phyloP scores from a whole-genome alignment of 2,888 invertebrate species.

The Serripes groenlandicus region DNA sequence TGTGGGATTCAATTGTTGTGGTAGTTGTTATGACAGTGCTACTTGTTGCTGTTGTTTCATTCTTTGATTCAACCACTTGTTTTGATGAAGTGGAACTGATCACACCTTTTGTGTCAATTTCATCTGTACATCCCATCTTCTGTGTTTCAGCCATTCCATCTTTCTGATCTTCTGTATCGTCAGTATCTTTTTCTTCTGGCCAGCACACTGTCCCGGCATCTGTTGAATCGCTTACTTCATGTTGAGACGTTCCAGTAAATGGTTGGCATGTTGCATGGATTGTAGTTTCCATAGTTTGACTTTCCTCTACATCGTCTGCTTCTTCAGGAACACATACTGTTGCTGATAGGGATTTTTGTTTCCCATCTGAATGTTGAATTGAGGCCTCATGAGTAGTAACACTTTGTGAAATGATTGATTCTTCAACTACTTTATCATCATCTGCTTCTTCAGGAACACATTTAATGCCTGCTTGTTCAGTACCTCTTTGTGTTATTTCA shows the following conservation, averaged over 20 bases:
- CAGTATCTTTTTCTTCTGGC: conserved; percentile 85
- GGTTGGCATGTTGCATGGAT: background rate
- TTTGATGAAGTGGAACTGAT: background rate
- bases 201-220: conserved; percentile 61
- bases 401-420: background rate
- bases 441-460: conserved; percentile 7
- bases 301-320: conserved; percentile 51
- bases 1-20: background rate
- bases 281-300: background rate
- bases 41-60: background rate
- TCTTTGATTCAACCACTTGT: too few species aligned
- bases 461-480: background rate
- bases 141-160: background rate
- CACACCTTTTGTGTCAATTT: background rate
- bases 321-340: conserved; percentile 69
- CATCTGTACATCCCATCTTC: background rate
- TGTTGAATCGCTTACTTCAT: conserved; percentile 1
- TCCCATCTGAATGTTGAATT: background rate
- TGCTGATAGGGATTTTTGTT: background rate
- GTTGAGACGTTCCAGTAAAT: background rate
- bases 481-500: background rate
- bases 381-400: background rate
- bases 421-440: background rate
- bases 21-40: background rate
- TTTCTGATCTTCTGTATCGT: conserved; percentile 54